A percentile compares a stretch with the other conserved stretches of the same genome.
Conservation (phyloP, 2,797 vertebrate species). For the Aselliscus stoliczkanus region DNA sequence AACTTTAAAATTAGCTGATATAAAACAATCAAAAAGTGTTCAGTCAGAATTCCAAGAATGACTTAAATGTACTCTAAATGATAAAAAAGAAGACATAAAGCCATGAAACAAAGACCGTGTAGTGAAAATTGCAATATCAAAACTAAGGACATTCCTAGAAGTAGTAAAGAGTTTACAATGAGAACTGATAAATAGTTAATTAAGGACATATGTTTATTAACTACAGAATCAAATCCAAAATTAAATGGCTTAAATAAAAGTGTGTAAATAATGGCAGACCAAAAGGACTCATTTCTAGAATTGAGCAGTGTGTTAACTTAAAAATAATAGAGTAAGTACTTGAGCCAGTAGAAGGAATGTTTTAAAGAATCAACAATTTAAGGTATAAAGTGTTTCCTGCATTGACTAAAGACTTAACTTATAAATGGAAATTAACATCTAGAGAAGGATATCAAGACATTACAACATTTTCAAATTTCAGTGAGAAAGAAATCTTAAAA, state of each 20-base stretch:
- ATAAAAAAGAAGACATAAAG: neutral
- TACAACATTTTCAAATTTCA: slow-evolving; percentile 22
- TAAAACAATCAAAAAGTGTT: neutral
- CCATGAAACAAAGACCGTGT: neutral
- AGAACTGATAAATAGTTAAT: neutral
- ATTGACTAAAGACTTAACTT: neutral
- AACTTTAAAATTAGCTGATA: neutral
- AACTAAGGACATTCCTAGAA: neutral
- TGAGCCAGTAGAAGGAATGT: neutral
- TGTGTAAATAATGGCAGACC: neutral
- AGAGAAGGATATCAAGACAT: neutral
- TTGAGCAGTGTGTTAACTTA: neutral
- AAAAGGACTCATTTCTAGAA: slow-evolving; percentile 1
- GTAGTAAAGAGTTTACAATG: neutral
- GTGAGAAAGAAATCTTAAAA: slow-evolving; percentile 32
- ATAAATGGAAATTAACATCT: neutral
- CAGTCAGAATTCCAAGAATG: neutral
- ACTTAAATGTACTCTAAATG: neutral
- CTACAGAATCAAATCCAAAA: neutral
- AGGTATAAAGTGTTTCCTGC: neutral
- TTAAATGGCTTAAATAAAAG: slow-evolving; percentile 1
- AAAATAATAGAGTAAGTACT: neutral
- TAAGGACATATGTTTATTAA: neutral
- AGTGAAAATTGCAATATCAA: neutral
- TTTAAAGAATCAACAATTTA: slow-evolving; percentile 19